Conservation (phyloP, 1,140 invertebrate genomes). For the Monochamus saltuarius region DNA sequence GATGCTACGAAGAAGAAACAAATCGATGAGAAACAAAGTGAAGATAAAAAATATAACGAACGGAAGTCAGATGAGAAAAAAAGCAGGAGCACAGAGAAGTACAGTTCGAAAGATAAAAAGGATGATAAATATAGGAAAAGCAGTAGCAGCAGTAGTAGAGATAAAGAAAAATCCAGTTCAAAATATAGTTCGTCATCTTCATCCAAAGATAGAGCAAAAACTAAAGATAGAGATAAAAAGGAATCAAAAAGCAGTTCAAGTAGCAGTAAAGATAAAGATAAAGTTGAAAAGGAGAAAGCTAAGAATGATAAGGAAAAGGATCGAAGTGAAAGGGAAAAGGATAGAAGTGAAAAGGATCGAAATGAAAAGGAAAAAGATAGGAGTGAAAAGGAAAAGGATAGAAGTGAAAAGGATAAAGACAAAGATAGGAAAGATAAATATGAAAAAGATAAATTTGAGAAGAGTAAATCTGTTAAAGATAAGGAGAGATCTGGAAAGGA, state of each 20-base stretch:
- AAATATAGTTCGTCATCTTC: slow-evolving; percentile 27
- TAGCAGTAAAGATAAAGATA: slow-evolving; percentile 26
- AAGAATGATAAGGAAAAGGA: slow-evolving; percentile 29
- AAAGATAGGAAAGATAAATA: slow-evolving; percentile 17
- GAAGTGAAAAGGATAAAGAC: too few relatives aligned
- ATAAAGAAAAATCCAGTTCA: slow-evolving; percentile 27
- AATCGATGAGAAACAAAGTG: slow-evolving; percentile 20
- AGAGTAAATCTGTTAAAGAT: slow-evolving; percentile 28
- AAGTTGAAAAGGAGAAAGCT: slow-evolving; percentile 24
- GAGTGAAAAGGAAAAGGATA: slow-evolving; percentile 26
- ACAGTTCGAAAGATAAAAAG: slow-evolving; percentile 49
- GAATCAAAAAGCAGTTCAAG: slow-evolving; percentile 8
- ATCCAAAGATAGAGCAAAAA: slow-evolving; percentile 36
- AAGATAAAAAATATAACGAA: slow-evolving; percentile 19
- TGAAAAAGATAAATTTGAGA: slow-evolving; percentile 18
- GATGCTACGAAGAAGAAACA: slow-evolving; percentile 21
- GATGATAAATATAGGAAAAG: slow-evolving; percentile 24
- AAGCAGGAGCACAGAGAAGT: slow-evolving; percentile 36
- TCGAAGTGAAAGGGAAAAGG: slow-evolving; percentile 29
- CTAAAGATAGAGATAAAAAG: slow-evolving; percentile 40
- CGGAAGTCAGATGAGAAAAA: slow-evolving; percentile 50
- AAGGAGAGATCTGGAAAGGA: slow-evolving; percentile 20
- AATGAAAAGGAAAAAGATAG: slow-evolving; percentile 37
- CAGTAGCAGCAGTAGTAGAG: slow-evolving; percentile 31
- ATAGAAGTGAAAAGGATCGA: too few relatives aligned